Conservation (phyloP, 2,113 vertebrate species). For the Syngnathus typhle region DNA sequence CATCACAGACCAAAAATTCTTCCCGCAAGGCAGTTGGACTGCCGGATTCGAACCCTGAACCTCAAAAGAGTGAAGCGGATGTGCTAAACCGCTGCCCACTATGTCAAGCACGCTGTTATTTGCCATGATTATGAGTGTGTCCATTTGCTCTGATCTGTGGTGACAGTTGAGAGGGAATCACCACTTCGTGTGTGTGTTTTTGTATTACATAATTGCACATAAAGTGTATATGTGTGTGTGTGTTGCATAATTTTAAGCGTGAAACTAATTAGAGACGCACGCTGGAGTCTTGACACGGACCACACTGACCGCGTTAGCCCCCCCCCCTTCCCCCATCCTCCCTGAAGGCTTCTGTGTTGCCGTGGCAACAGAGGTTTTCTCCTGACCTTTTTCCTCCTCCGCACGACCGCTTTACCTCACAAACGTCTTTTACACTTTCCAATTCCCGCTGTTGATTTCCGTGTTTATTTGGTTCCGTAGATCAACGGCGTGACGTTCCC, state of each 20-base stretch:
- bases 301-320: background rate
- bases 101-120: background rate
- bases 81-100: background rate
- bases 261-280: conserved; percentile 1
- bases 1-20: background rate
- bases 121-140: background rate
- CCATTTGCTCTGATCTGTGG: too few relatives aligned
- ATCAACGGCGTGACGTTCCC: conserved; percentile 96
- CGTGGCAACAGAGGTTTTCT: background rate
- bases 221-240: background rate
- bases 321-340: background rate
- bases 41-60: background rate
- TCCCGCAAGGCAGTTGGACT: background rate
- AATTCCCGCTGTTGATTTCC: background rate
- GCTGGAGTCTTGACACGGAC: background rate
- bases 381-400: background rate
- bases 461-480: conserved; percentile 56
- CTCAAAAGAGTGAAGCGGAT: background rate
- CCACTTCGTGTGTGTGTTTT: background rate
- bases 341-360: background rate
- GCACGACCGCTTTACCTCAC: background rate
- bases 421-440: background rate
- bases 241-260: background rate
- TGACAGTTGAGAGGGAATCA: too few relatives aligned
- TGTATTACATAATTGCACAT: background rate